Percentiles rank a stretch among this genome's conserved stretches.
Conservation (phyloP, 2,113 vertebrate genomes). For the Nerophis ophidion region DNA sequence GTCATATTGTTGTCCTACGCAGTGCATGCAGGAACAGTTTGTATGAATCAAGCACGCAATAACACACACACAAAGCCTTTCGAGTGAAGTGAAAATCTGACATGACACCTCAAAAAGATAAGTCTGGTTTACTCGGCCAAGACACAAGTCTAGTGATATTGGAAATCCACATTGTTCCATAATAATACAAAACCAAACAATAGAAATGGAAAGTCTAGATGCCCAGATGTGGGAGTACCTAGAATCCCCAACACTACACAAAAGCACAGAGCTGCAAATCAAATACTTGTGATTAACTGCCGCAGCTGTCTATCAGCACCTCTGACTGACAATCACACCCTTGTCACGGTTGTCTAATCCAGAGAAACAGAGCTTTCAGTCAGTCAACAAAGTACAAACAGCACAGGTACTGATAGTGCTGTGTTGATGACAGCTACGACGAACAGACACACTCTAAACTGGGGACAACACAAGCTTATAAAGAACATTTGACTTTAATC, state of each 20-base stretch:
- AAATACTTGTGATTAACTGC: constrained; percentile 11
- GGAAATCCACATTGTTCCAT: constrained; percentile 27
- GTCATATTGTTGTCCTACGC: not conserved
- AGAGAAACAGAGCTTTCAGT: constrained; percentile 3
- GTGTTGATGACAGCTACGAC: not conserved
- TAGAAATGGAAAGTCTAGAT: not conserved
- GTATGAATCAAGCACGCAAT: not conserved
- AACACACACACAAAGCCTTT: constrained; percentile 4
- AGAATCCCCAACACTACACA: not conserved
- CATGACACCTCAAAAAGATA: not conserved
- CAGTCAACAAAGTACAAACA: not conserved
- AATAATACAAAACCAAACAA: constrained; percentile 6
- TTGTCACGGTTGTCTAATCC: not conserved
- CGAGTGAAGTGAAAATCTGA: constrained; percentile 2
- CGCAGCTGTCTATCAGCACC: constrained; percentile 21
- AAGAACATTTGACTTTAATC: too few relatives aligned
- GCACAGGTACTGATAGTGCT: not conserved
- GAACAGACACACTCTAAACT: too few relatives aligned
- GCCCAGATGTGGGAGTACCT: not conserved
- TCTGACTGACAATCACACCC: constrained; percentile 13
- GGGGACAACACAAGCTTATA: too few relatives aligned
- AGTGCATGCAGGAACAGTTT: not conserved
- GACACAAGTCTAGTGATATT: constrained; percentile 12
- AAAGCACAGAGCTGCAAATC: constrained; percentile 9
- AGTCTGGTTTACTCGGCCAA: not conserved